Percentiles rank a stretch among this genome's conserved stretches.
Evolutionary conservation across 2,797 vertebrate genomes (phyloP).

Genomic region (Tarsius wallacei): DNA sequence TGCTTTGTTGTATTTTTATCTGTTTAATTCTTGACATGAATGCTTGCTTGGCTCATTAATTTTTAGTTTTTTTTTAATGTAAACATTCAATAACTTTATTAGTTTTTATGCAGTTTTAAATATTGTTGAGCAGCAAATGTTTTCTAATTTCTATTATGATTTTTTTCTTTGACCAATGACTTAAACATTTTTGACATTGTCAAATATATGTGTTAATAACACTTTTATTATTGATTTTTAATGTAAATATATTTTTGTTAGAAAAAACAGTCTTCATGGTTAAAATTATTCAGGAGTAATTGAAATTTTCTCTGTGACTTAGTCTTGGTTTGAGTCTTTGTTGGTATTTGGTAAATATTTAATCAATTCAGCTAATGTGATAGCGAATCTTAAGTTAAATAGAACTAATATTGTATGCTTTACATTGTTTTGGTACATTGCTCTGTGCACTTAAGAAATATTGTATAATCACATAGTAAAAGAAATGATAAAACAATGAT

Average conservation of each 20-base stretch:
- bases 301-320: conserved; percentile 22
- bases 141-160: conserved; percentile 15
- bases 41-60: background rate
- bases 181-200: conserved; percentile 40
- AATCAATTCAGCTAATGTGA: conserved; percentile 16
- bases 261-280: background rate
- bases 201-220: background rate
- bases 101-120: background rate
- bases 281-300: background rate
- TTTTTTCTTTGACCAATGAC: background rate
- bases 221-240: background rate
- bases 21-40: background rate
- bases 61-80: background rate
- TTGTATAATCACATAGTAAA: background rate
- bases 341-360: conserved; percentile 37
- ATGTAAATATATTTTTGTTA: conserved; percentile 20
- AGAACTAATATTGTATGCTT: background rate
- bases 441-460: background rate
- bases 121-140: background rate
- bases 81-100: background rate
- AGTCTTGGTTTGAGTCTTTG: background rate
- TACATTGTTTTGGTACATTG: background rate
- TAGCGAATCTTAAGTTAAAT: conserved; percentile 9
- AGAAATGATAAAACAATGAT: conserved; percentile 7
- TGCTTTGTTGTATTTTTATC: conserved; percentile 38